Percentiles rank a stretch among this genome's conserved stretches.
These are phyloP conservation scores for Podocnemis expansa DNA, from an alignment of 2,113 vertebrate genomes.

Conservation along the genomic window DNA sequence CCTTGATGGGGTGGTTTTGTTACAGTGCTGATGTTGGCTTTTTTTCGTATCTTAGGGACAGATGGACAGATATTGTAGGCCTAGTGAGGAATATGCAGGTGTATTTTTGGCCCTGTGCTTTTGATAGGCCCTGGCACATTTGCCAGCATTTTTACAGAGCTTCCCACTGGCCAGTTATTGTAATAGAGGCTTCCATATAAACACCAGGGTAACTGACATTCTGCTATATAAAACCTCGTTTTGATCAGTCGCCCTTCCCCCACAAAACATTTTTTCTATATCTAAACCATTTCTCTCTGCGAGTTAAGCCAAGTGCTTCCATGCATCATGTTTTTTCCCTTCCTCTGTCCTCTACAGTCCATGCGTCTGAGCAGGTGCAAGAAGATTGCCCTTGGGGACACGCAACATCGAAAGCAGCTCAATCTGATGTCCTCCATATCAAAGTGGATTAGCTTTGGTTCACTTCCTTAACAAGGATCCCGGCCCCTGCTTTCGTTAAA, in stretches of 20 bases:
- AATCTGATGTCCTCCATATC: rapidly evolving
- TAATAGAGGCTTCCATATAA: background rate
- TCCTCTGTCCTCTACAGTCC: background rate
- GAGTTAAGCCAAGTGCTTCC: background rate
- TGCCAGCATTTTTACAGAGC: background rate
- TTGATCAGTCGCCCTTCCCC: background rate
- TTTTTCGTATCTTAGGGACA: too few relatives aligned
- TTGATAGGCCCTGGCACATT: background rate
- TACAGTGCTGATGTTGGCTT: too few relatives aligned
- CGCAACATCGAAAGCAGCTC: background rate
- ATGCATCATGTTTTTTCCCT: background rate
- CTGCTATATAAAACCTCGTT: background rate
- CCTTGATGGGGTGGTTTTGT: too few relatives aligned
- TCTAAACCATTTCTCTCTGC: background rate
- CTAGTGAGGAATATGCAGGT: too few relatives aligned
- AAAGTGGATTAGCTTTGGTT: background rate
- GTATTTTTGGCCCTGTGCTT: background rate
- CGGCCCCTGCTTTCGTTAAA: background rate
- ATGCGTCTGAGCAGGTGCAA: rapidly evolving
- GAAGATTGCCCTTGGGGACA: background rate
- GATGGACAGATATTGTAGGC: too few relatives aligned
- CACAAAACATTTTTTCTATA: background rate
- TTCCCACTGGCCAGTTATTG: background rate
- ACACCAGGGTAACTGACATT: background rate
- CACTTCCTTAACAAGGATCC: background rate